A percentile compares a stretch with the other conserved stretches of the same genome.
These are phyloP conservation scores for Martes martes DNA, from an alignment of 2,113 vertebrate genomes.

Conservation along the genomic window DNA sequence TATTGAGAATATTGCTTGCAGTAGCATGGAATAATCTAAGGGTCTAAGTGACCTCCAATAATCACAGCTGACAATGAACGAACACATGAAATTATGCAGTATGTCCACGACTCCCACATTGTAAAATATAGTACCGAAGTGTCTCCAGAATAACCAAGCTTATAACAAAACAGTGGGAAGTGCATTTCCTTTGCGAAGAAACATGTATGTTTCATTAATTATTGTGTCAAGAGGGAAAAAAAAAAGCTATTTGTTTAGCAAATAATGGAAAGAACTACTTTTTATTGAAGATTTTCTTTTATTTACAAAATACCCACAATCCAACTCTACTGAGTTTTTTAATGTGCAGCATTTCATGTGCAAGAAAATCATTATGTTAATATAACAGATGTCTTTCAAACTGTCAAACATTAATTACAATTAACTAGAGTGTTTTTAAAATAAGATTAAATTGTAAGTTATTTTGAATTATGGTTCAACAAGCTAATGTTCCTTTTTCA, in stretches of 20 bases:
- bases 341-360: constrained; percentile 11
- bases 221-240: background rate
- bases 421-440: constrained; percentile 69
- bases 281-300: constrained; percentile 37
- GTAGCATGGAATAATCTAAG: background rate
- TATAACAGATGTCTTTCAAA: constrained; percentile 72
- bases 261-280: background rate
- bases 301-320: constrained; percentile 52
- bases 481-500: constrained; percentile 52
- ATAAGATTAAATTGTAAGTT: constrained; percentile 65
- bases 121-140: background rate
- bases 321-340: constrained; percentile 4
- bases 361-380: constrained; percentile 61
- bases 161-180: background rate
- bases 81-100: background rate
- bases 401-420: constrained; percentile 72
- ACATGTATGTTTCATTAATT: background rate
- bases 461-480: constrained; percentile 67
- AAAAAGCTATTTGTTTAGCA: background rate
- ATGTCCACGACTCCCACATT: background rate
- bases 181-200: background rate
- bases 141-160: background rate
- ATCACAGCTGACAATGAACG: background rate
- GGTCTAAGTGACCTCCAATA: background rate
- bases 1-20: background rate